Conservation (phyloP, 30 jellyfish, hydroid and myxozoan species). For the Aurelia sp. region DNA sequence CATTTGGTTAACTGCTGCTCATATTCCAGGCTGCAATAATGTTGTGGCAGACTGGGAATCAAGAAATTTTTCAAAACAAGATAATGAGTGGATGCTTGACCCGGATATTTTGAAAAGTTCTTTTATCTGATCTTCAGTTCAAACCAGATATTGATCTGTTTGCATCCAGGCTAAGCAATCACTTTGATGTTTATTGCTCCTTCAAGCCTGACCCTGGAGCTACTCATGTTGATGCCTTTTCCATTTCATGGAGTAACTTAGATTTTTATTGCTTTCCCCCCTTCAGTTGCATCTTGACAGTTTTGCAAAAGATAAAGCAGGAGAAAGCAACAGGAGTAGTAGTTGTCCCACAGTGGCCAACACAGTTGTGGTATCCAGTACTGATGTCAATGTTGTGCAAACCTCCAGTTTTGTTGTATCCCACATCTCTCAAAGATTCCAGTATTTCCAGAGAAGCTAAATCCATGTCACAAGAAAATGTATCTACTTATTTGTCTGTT, state of each 20-base stretch:
- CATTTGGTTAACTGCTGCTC: conserved; percentile 71
- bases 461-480: conserved; percentile 11
- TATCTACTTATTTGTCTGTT: conserved; percentile 2
- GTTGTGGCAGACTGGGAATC: conserved; percentile 39
- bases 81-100: conserved; percentile 59
- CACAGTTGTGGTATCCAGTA: conserved; percentile 34
- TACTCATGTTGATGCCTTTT: conserved; percentile 42
- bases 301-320: conserved; percentile 25
- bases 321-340: conserved; percentile 30
- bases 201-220: conserved; percentile 61
- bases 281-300: conserved; percentile 36
- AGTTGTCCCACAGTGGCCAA: conserved; percentile 44
- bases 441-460: conserved; percentile 3
- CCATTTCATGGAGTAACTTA: conserved; percentile 34
- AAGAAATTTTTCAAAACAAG: conserved; percentile 13
- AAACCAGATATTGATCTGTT: conserved; percentile 44
- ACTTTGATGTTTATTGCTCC: conserved; percentile 28
- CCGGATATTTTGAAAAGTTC: conserved; percentile 26
- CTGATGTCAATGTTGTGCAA: conserved; percentile 14
- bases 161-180: conserved; percentile 43
- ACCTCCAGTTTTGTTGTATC: conserved; percentile 14
- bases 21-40: conserved; percentile 43
- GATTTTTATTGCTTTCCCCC: conserved; percentile 46
- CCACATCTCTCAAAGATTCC: conserved; percentile 14
- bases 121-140: conserved; percentile 16